Evolutionary conservation across 2,888 invertebrate genomes (phyloP), one percentile per base, ranked within the genome.

Genomic region (Vesta saturnalis): DNA sequence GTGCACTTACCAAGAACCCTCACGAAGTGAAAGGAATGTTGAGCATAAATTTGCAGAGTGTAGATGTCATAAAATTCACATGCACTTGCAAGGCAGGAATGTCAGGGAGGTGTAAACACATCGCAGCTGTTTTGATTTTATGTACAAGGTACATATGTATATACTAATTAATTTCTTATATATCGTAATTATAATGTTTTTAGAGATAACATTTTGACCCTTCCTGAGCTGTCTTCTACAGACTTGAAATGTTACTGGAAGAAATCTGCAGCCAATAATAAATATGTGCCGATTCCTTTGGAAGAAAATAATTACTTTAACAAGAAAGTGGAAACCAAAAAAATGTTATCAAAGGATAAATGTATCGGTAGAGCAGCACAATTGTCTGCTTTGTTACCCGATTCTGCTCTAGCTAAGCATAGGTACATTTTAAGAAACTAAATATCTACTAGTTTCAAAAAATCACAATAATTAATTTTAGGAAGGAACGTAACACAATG

Each of bases 231-330:
- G 23, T 56, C 56, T 2, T 56, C 56, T 12, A 56, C 56, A n/a
- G 56, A 56, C 14, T 3, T 56, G 6, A 30, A 30, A 35, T 56
- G 56, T 56, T 56, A 56, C 16, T 56, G 56, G 56, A 23, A 30
- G 14, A 55, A 55, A 22, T 23, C 55, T 19, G 12, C 19, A 21
- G n/a, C 55, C 6, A 21, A 4, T 19, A 18, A 21, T 19, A 55
- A 16, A 18, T n/a, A 49, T 16, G 16, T 16, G 49, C 15, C 49
- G 10, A 49, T 49, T 8, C 49, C 49, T 49, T 15, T 49, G 15
- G 1, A 16, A 49, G 15, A 49, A 6, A 14, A 23, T 23, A 23
- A 5, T 23, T 23, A 8, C 8, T 23, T 23, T 23, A 23, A 23
- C 4, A 23, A 23, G 23, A 23, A 23, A 23, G 23, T 8, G 23